Conservation (phyloP, 1,140 invertebrate species). For the Calliopsis andreniformis region DNA sequence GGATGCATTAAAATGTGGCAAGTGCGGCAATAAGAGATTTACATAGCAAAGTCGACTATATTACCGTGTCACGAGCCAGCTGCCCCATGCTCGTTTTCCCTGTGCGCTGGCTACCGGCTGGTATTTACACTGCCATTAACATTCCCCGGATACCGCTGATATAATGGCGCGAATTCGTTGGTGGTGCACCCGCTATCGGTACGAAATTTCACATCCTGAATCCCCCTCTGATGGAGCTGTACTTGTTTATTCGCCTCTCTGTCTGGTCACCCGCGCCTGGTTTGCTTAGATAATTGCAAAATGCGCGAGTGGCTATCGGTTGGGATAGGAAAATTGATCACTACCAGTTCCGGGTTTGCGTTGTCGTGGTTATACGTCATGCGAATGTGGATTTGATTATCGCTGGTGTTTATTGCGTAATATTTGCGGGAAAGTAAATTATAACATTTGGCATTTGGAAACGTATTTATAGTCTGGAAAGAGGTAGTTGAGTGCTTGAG, state of each 20-base stretch:
- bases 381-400: not conserved
- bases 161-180: conserved; percentile 5
- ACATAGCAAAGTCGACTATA: conserved; percentile 23
- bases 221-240: not conserved
- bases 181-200: not conserved
- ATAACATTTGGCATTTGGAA: too few species aligned
- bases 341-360: not conserved
- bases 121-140: conserved; percentile 22
- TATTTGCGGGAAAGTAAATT: too few species aligned
- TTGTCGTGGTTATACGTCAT: not conserved
- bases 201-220: conserved; percentile 5
- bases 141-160: conserved; percentile 11
- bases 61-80: conserved; percentile 5
- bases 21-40: conserved; percentile 23
- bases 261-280: too few species aligned
- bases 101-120: not conserved
- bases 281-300: conserved; percentile 1
- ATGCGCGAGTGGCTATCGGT: not conserved
- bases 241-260: not conserved
- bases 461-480: too few species aligned
- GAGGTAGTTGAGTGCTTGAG: too few species aligned
- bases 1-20: conserved; percentile 5
- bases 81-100: not conserved
- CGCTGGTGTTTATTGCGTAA: too few species aligned
- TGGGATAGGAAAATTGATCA: not conserved